These are phyloP conservation scores for Xyrauchen texanus DNA, from an alignment of 2,113 vertebrate genomes.

Conservation along the genomic window DNA sequence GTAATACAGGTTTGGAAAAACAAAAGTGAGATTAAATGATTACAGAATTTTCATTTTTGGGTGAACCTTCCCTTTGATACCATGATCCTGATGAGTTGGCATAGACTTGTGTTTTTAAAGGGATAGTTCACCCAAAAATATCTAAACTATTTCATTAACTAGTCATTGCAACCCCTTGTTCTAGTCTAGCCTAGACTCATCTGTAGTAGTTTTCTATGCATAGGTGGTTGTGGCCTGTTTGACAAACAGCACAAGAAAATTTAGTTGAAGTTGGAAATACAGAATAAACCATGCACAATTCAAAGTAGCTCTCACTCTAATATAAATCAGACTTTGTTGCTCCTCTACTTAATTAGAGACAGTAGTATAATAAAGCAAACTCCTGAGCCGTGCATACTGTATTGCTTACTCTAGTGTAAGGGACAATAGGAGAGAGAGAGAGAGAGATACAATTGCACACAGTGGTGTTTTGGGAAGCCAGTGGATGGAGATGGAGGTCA, in stretches of 20 bases:
- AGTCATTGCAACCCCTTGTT: no score
- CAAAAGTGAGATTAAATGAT: no score
- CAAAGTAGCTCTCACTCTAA: neutral
- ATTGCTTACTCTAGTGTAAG: neutral
- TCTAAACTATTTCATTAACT: no score
- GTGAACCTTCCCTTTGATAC: no score
- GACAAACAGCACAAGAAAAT: constrained; percentile 37
- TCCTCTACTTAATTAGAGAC: constrained; percentile 28
- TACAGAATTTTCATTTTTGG: no score
- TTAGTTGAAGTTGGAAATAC: constrained; percentile 45
- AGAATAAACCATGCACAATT: constrained; percentile 17
- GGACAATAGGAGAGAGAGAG: neutral
- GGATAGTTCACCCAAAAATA: no score
- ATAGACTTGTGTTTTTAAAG: no score
- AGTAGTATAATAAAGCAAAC: constrained; percentile 20
- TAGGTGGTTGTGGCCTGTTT: constrained; percentile 3
- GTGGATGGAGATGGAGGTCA: constrained; percentile 8
- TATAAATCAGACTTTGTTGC: constrained; percentile 28
- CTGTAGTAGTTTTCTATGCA: constrained; percentile 1
- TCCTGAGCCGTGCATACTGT: neutral
- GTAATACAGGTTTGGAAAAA: no score
- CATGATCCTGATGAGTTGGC: no score
- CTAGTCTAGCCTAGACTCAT: neutral
- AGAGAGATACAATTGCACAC: constrained; percentile 22
- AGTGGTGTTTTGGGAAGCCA: neutral